Conservation (phyloP, 2,797 vertebrate genomes). For the Cyprinella venusta region DNA sequence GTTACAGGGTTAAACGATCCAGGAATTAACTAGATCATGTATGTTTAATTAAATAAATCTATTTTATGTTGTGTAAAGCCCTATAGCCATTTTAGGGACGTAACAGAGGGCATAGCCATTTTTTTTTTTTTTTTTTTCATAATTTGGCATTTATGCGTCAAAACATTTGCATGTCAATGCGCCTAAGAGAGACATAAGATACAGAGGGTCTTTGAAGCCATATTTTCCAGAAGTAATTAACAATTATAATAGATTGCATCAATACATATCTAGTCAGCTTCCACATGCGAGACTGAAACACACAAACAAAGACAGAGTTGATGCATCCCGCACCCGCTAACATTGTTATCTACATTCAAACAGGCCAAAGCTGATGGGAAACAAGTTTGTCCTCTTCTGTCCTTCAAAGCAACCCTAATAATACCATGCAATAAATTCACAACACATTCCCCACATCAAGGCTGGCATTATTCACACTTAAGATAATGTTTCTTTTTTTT, state of each 20-base stretch:
- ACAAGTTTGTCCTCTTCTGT: slow-evolving; percentile 33
- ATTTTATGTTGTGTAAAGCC: too few relatives aligned
- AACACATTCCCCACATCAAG: slow-evolving; percentile 61
- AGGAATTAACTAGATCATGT: too few relatives aligned
- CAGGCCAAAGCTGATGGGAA: slow-evolving; percentile 45
- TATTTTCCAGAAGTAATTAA: slow-evolving; percentile 35
- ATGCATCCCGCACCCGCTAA: not conserved
- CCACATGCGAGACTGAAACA: slow-evolving; percentile 22
- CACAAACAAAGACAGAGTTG: slow-evolving; percentile 28
- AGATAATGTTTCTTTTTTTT: slow-evolving; percentile 58
- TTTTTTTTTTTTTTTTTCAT: not conserved
- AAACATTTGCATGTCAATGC: not conserved
- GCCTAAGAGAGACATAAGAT: not conserved
- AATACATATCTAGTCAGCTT: slow-evolving; percentile 31
- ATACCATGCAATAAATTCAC: slow-evolving; percentile 33
- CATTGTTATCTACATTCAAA: slow-evolving; percentile 52
- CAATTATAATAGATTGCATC: slow-evolving; percentile 36
- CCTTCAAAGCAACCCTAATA: slow-evolving; percentile 41
- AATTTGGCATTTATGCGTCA: not conserved
- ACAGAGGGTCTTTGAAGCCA: not conserved
- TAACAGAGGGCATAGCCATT: too few relatives aligned
- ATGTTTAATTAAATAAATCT: too few relatives aligned
- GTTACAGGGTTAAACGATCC: too few relatives aligned
- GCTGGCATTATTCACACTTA: slow-evolving; percentile 49
- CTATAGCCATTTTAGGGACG: too few relatives aligned